These are phyloP conservation scores for Perognathus longimembris DNA, from an alignment of 2,113 vertebrate genomes.

Conservation along the genomic window DNA sequence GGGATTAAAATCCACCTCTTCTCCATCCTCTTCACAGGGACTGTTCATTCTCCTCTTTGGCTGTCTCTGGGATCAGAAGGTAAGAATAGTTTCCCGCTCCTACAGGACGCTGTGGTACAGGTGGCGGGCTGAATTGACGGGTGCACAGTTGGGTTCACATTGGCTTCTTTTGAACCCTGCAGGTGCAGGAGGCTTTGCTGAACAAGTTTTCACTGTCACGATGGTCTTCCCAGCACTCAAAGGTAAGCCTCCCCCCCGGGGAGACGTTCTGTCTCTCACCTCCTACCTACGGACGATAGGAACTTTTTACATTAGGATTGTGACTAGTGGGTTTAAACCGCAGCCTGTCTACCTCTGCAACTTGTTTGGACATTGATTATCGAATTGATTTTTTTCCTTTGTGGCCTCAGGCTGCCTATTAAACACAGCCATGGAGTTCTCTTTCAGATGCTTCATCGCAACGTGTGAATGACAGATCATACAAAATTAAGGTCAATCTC, in stretches of 20 bases:
- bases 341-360: background rate
- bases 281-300: background rate
- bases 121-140: background rate
- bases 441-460: background rate
- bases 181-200: conserved; percentile 88
- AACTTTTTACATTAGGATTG: background rate
- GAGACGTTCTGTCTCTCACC: background rate
- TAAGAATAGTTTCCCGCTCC: conserved; percentile 75
- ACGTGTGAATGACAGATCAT: background rate
- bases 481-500: background rate
- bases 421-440: background rate
- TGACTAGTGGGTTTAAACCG: too few relatives aligned
- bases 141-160: background rate
- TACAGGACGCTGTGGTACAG: background rate
- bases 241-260: conserved; percentile 80
- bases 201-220: conserved; percentile 85
- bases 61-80: conserved; percentile 89
- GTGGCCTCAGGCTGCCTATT: background rate
- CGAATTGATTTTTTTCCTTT: background rate
- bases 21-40: conserved; percentile 81
- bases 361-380: background rate
- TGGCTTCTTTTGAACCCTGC: conserved; percentile 62
- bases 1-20: conserved; percentile 1
- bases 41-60: conserved; percentile 89
- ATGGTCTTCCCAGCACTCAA: conserved; percentile 88